A percentile compares a stretch with the other conserved stretches of the same genome.
These are phyloP conservation scores for Macrocentrus cingulum DNA, from an alignment of 1,140 invertebrate genomes.

Conservation along the genomic window DNA sequence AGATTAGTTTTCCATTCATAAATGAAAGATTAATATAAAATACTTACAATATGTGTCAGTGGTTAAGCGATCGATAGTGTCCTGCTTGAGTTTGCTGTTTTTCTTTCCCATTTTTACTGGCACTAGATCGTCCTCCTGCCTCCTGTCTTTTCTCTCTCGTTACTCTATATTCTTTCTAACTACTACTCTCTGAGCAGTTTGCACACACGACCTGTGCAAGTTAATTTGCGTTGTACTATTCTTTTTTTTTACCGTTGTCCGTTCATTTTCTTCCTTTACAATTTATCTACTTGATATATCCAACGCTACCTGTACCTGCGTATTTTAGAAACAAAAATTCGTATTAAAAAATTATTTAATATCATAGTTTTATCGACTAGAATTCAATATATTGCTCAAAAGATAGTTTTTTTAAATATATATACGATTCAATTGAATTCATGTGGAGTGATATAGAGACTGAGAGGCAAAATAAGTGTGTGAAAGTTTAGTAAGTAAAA, in stretches of 20 bases:
- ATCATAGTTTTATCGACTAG: too few relatives aligned
- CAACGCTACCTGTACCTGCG: too few relatives aligned
- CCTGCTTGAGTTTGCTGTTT: slow-evolving; percentile 90
- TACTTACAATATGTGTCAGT: slow-evolving; percentile 90
- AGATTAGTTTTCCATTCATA: neutral
- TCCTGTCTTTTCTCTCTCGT: slow-evolving; percentile 9
- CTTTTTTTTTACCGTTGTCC: too few relatives aligned
- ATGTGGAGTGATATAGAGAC: neutral
- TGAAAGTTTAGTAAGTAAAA: slow-evolving; percentile 24
- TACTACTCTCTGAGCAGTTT: neutral
- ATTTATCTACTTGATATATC: too few relatives aligned
- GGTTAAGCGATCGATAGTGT: slow-evolving; percentile 85
- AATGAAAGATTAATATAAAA: slow-evolving; percentile 3
- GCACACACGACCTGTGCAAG: neutral
- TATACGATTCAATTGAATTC: too few relatives aligned
- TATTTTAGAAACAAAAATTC: too few relatives aligned
- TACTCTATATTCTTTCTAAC: slow-evolving; percentile 5
- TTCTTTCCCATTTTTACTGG: slow-evolving; percentile 64
- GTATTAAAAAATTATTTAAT: too few relatives aligned
- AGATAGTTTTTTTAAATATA: too few relatives aligned
- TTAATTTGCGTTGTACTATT: too few relatives aligned
- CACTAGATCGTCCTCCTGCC: neutral
- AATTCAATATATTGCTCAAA: too few relatives aligned
- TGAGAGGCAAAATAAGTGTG: slow-evolving; percentile 6
- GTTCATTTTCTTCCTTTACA: too few relatives aligned